phyloP scores from a whole-genome alignment of 2,797 vertebrate species.

The Phylloscopus collybita region DNA sequence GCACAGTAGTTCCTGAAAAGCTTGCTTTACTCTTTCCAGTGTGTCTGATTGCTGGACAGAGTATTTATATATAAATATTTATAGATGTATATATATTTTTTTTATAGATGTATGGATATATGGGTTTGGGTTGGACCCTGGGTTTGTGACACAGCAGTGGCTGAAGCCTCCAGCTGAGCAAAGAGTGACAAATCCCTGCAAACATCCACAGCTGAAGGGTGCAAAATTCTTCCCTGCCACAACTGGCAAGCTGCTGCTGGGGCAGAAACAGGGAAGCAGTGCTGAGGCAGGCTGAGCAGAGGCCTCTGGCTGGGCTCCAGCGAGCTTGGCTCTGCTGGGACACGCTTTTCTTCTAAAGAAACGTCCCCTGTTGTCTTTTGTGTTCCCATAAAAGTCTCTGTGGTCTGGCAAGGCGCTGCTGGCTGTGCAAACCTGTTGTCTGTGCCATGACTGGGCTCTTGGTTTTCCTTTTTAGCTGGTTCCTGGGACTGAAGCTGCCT shows the following conservation, averaged over 20 bases:
- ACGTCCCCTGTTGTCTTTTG: neutral
- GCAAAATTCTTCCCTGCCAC: neutral
- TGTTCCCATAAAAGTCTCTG: neutral
- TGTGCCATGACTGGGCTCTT: neutral
- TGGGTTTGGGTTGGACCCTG: neutral
- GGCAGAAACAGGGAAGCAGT: neutral
- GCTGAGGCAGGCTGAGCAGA: neutral
- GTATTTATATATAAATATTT: neutral
- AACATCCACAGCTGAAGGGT: neutral
- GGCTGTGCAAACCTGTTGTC: neutral
- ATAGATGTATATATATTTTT: too few relatives aligned
- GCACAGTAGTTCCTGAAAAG: neutral
- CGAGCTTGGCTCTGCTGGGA: neutral
- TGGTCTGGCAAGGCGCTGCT: neutral
- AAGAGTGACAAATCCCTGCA: constrained; percentile 6
- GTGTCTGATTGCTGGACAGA: neutral
- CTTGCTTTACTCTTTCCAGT: neutral
- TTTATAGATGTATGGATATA: neutral
- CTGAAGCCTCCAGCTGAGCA: neutral
- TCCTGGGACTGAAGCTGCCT: neutral
- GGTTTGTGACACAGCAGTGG: neutral
- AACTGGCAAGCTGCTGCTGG: neutral
- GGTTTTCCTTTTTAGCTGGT: neutral
- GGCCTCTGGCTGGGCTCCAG: neutral
- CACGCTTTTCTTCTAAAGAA: neutral